Conservation (phyloP, 2,797 vertebrate genomes). For the Sebastes taczanowskii region DNA sequence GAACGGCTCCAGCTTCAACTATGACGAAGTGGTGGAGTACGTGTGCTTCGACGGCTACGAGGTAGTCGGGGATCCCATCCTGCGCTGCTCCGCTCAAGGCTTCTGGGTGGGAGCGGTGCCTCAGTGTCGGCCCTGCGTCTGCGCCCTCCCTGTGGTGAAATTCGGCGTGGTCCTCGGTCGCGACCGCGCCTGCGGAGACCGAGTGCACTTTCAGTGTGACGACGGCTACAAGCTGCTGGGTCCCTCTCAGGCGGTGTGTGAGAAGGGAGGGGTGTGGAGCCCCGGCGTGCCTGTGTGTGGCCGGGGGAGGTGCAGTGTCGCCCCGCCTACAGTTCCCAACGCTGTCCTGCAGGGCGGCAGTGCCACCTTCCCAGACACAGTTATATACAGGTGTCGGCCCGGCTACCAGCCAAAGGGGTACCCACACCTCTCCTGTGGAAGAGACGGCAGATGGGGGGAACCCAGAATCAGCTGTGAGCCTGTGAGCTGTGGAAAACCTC, state of each 20-base stretch:
- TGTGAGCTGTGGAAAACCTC: slow-evolving; percentile 90
- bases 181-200: slow-evolving; percentile 86
- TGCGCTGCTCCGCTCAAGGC: slow-evolving; percentile 89
- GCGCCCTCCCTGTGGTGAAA: slow-evolving; percentile 82
- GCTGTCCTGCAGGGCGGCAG: slow-evolving; percentile 86
- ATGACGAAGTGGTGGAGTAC: slow-evolving; percentile 87
- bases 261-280: slow-evolving; percentile 89
- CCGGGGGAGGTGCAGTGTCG: slow-evolving; percentile 84
- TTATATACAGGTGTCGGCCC: slow-evolving; percentile 88
- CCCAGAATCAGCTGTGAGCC: slow-evolving; percentile 89
- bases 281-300: slow-evolving; percentile 89
- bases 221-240: slow-evolving; percentile 90
- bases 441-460: slow-evolving; percentile 88
- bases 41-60: slow-evolving; percentile 92
- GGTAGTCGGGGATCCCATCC: slow-evolving; percentile 84
- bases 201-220: slow-evolving; percentile 85
- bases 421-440: slow-evolving; percentile 87
- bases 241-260: slow-evolving; percentile 86
- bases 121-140: slow-evolving; percentile 88
- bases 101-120: slow-evolving; percentile 89
- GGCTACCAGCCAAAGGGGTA: slow-evolving; percentile 86
- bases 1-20: slow-evolving; percentile 90
- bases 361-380: slow-evolving; percentile 80
- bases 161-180: slow-evolving; percentile 82
- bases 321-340: slow-evolving; percentile 88